Evolutionary conservation across 1,140 invertebrate species (phyloP).

Genomic region (Sitophilus oryzae): DNA sequence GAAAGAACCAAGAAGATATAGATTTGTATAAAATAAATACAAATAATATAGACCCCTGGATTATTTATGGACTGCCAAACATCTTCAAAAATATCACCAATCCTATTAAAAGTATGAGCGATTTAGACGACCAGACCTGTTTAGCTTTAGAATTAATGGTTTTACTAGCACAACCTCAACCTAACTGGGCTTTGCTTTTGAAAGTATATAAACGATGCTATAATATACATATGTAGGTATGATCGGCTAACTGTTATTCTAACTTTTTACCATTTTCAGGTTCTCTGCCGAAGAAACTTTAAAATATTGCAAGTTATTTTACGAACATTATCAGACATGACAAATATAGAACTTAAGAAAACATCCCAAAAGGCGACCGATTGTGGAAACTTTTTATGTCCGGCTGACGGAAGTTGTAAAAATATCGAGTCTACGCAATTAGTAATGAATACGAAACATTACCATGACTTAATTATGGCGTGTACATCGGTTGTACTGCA

Average conservation of each 20-base stretch:
- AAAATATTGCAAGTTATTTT: slow-evolving; percentile 44
- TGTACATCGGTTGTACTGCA: slow-evolving; percentile 49
- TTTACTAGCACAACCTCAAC: slow-evolving; percentile 66
- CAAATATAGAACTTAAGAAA: slow-evolving; percentile 29
- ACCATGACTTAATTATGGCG: slow-evolving; percentile 36
- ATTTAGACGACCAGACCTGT: slow-evolving; percentile 51
- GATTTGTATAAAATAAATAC: slow-evolving; percentile 47
- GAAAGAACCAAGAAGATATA: slow-evolving; percentile 52
- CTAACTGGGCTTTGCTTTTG: slow-evolving; percentile 64
- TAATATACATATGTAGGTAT: too few relatives aligned
- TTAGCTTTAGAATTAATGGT: slow-evolving; percentile 64
- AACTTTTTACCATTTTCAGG: slow-evolving; percentile 41
- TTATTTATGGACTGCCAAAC: slow-evolving; percentile 57
- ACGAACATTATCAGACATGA: slow-evolving; percentile 27
- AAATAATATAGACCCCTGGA: slow-evolving; percentile 57
- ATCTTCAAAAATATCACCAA: slow-evolving; percentile 50
- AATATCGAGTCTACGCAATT: slow-evolving; percentile 31
- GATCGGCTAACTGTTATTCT: too few relatives aligned
- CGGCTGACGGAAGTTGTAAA: slow-evolving; percentile 44
- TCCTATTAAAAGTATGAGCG: slow-evolving; percentile 45
- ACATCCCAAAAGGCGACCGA: slow-evolving; percentile 28
- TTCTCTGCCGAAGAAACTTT: slow-evolving; percentile 61
- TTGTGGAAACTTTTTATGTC: slow-evolving; percentile 62
- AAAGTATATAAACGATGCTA: slow-evolving; percentile 50
- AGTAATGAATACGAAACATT: slow-evolving; percentile 44